Conservation (phyloP, 2,888 invertebrate genomes). For the Heliconius cydno region DNA sequence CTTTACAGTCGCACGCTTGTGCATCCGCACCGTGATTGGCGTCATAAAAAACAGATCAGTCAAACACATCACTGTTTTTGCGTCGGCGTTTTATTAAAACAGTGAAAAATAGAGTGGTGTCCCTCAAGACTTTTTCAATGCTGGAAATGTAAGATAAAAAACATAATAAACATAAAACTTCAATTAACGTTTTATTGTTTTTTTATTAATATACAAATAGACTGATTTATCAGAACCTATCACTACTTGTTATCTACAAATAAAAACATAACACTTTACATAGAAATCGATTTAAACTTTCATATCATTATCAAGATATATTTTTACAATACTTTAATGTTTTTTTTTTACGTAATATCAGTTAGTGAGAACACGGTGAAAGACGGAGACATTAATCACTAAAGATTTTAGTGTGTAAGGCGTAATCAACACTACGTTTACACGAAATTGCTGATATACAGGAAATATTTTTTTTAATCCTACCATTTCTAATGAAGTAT, state of each 20-base stretch:
- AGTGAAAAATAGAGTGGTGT: not conserved
- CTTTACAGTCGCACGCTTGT: not conserved
- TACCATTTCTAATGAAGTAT: not conserved
- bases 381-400: too few relatives aligned
- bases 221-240: not conserved
- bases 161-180: not conserved
- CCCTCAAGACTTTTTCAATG: not conserved
- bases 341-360: too few relatives aligned
- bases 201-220: not conserved
- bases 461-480: not conserved
- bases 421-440: too few relatives aligned
- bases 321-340: too few relatives aligned
- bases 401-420: too few relatives aligned
- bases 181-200: conserved; percentile 8
- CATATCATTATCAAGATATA: not conserved
- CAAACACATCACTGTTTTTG: not conserved
- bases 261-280: conserved; percentile 2
- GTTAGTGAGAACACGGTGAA: too few relatives aligned
- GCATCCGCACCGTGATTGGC: not conserved
- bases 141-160: not conserved
- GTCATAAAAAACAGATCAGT: not conserved
- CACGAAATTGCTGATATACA: too few relatives aligned
- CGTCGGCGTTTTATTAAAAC: not conserved
- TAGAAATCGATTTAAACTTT: conserved; percentile 13
- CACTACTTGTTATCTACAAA: conserved; percentile 3